These are phyloP conservation scores for Anolis carolinensis DNA, from an alignment of 2,113 vertebrate species.

Conservation along the genomic window DNA sequence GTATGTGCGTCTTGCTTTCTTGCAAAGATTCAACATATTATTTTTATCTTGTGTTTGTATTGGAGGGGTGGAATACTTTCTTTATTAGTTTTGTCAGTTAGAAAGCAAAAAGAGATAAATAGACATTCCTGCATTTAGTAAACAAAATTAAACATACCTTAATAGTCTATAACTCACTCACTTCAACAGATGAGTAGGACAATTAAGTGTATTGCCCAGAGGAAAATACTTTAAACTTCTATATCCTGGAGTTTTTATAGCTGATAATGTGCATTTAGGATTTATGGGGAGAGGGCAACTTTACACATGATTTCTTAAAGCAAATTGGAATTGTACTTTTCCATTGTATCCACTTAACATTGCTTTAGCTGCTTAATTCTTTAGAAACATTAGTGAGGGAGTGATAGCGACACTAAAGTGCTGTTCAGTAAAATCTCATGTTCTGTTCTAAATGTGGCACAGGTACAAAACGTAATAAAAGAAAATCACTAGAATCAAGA, in stretches of 20 bases:
- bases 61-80: background rate
- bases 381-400: background rate
- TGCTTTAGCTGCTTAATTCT: background rate
- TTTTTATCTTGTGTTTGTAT: fast-evolving
- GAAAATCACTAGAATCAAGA: background rate
- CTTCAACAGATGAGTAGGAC: constrained; percentile 32
- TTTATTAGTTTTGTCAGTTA: background rate
- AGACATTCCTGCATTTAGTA: background rate
- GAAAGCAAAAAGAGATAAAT: background rate
- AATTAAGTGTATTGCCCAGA: background rate
- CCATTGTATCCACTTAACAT: fast-evolving
- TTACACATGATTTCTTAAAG: background rate
- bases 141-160: background rate
- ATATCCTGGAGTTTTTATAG: fast-evolving
- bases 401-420: background rate
- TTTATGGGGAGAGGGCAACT: background rate
- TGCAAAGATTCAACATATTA: background rate
- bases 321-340: background rate
- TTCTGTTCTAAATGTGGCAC: background rate
- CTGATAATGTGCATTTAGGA: constrained; percentile 12
- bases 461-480: background rate
- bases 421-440: background rate
- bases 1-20: background rate
- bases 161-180: constrained; percentile 3
- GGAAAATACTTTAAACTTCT: background rate